Evolutionary conservation across 2,888 invertebrate genomes (phyloP), one percentile per base, ranked within the genome.

Genomic region (Cerceris rybyensis): DNA sequence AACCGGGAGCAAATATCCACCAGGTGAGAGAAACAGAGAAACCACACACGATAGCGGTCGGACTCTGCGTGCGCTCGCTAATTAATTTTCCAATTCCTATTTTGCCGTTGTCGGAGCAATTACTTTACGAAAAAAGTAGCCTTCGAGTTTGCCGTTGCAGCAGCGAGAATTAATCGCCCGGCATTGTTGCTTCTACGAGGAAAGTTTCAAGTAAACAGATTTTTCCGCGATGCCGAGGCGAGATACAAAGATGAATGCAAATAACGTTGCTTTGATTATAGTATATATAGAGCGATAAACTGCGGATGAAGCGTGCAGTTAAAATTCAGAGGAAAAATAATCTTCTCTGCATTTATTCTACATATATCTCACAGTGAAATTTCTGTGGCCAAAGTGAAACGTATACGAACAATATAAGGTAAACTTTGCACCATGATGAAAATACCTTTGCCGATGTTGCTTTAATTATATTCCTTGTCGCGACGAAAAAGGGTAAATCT

Each of bases 21-120:
- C 50, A 60, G 11, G 52, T 59, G 64, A 69, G 74, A 64, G 72
- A 81, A 81, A 76, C 59, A 43, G 14, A 52, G 42, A 8, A n/a
- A 14, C 59, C 58, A 63, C 2, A 28, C 39, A 66, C 46, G 77
- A 79, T 66, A 77, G 28, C 64, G 60, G 50, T 43, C 57, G 55
- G 17, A 39, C 61, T 14, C 61, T 16, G 28, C 58, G 52, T 39
- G 43, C 50, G 43, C 61, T 57, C 39, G 70, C 57, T 80, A 82
- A 86, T 83, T 76, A 78, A 84, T 81, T 84, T 74, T 63, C 73
- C 73, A 57, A 80, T 84, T 81, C 50, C 67, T 69, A 64, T 59
- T 69, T 65, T 65, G 42, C 52, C 57, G 52, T 11, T 54, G 16
- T 49, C 8, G 52, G 17, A 17, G 57, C 49, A 61, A 70, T 69